A percentile compares a stretch with the other conserved stretches of the same genome.
Evolutionary conservation across 1,140 invertebrate genomes (phyloP).

Genomic region (Trichonephila inaurata): DNA sequence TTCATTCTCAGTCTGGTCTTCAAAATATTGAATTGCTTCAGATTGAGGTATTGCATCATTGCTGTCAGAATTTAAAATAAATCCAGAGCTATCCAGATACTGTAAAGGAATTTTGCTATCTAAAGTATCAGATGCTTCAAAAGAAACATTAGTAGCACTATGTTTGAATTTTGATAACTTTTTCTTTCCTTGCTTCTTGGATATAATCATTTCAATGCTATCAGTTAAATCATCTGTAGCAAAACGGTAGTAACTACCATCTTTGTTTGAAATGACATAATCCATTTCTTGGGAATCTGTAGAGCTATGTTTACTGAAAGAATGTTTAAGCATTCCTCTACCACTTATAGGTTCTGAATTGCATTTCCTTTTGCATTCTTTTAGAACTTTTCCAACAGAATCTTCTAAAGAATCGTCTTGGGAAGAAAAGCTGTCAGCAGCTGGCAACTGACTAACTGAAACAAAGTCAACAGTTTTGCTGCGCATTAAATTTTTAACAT

Average conservation of each 20-base stretch:
- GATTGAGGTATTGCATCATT: slow-evolving; percentile 6
- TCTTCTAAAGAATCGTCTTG: slow-evolving; percentile 81
- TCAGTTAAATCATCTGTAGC: slow-evolving; percentile 74
- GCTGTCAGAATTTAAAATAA: slow-evolving; percentile 14
- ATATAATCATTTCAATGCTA: slow-evolving; percentile 75
- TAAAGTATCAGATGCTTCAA: slow-evolving; percentile 52
- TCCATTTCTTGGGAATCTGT: slow-evolving; percentile 73
- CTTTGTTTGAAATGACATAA: slow-evolving; percentile 70
- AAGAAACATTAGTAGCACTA: slow-evolving; percentile 66
- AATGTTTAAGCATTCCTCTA: slow-evolving; percentile 48
- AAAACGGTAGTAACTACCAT: slow-evolving; percentile 74
- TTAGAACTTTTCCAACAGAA: slow-evolving; percentile 80
- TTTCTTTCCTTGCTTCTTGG: slow-evolving; percentile 73
- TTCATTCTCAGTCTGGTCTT: slow-evolving; percentile 23
- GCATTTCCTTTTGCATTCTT: slow-evolving; percentile 77
- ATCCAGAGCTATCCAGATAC: slow-evolving; percentile 37
- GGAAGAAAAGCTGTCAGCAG: slow-evolving; percentile 81
- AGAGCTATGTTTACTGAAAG: slow-evolving; percentile 52
- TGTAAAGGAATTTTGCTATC: slow-evolving; percentile 45
- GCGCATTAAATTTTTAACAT: slow-evolving; percentile 73
- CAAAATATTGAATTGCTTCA: not conserved
- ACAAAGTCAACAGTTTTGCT: slow-evolving; percentile 80
- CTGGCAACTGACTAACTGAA: slow-evolving; percentile 80
- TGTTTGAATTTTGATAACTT: slow-evolving; percentile 66
- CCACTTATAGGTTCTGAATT: slow-evolving; percentile 53